Evolutionary conservation across 2,888 invertebrate species (phyloP).

Genomic region (Cremastobaeus sp.): DNA sequence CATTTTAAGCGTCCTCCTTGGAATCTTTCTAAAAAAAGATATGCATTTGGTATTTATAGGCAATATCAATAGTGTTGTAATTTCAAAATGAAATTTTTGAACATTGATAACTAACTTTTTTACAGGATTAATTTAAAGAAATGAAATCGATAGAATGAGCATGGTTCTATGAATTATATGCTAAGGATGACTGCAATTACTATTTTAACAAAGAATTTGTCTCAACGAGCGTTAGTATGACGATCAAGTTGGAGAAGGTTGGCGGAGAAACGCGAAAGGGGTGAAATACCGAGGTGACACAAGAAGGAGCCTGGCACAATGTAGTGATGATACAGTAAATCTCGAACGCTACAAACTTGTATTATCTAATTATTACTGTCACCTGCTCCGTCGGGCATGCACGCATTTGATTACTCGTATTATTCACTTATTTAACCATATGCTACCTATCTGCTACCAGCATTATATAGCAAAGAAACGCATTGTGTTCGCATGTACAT

Average conservation of each 20-base stretch:
- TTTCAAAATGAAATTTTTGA: too few relatives aligned
- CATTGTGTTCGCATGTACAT: constrained; percentile 1
- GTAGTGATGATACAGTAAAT: constrained; percentile 32
- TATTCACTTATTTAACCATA: constrained; percentile 45
- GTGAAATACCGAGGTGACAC: constrained; percentile 36
- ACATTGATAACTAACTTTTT: too few relatives aligned
- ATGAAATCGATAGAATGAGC: too few relatives aligned
- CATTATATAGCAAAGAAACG: constrained; percentile 17
- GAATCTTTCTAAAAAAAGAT: too few relatives aligned
- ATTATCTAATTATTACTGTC: constrained; percentile 47
- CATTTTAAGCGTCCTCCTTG: too few relatives aligned
- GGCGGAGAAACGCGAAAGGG: constrained; percentile 23
- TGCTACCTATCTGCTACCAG: constrained; percentile 32
- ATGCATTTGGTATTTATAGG: too few relatives aligned
- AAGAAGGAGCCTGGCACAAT: constrained; percentile 23
- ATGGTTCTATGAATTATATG: too few relatives aligned
- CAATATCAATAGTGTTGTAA: too few relatives aligned
- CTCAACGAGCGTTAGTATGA: constrained; percentile 4
- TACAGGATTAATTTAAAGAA: too few relatives aligned
- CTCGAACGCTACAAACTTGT: constrained; percentile 35
- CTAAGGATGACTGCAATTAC: too few relatives aligned
- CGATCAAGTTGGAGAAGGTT: constrained; percentile 31
- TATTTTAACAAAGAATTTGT: too few relatives aligned
- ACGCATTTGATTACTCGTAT: constrained; percentile 47
- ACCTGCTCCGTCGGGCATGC: constrained; percentile 37